Conservation (phyloP, 2,888 invertebrate species). For the Fragum sueziense region DNA sequence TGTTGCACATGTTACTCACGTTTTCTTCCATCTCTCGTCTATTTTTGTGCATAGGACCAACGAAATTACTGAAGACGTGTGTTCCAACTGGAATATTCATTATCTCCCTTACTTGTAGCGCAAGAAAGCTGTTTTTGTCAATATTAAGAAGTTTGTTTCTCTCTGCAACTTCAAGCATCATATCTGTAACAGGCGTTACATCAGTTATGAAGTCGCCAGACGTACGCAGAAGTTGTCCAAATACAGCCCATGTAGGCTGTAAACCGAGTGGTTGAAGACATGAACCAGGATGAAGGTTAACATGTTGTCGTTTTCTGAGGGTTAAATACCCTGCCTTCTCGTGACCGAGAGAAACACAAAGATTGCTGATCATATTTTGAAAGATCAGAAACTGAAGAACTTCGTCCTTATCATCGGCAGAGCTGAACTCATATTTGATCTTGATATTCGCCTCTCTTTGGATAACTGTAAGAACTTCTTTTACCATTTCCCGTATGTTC, state of each 20-base stretch:
- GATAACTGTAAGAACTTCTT: constrained; percentile 67
- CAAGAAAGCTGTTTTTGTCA: constrained; percentile 55
- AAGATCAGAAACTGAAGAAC: constrained; percentile 68
- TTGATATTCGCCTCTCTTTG: constrained; percentile 62
- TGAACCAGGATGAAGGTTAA: constrained; percentile 76
- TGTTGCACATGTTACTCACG: constrained; percentile 39
- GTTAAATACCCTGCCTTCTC: constrained; percentile 72
- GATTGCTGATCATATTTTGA: constrained; percentile 65
- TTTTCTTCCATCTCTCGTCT: constrained; percentile 62
- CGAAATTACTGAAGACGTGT: constrained; percentile 61
- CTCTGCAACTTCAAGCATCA: constrained; percentile 61
- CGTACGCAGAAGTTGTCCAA: constrained; percentile 71
- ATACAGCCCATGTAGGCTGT: constrained; percentile 74
- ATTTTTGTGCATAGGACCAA: constrained; percentile 67
- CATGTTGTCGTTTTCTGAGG: constrained; percentile 58
- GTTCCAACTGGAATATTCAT: constrained; percentile 64
- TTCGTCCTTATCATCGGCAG: constrained; percentile 36
- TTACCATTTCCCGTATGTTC: constrained; percentile 67
- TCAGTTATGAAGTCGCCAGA: constrained; percentile 72
- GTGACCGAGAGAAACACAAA: constrained; percentile 73
- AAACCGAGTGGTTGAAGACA: constrained; percentile 62
- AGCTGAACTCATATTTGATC: constrained; percentile 53
- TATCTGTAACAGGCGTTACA: constrained; percentile 70
- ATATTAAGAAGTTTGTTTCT: constrained; percentile 42
- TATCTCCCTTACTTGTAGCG: constrained; percentile 55